Conservation (phyloP, 2,797 vertebrate genomes). For the Parotocinclus haroldoi region DNA sequence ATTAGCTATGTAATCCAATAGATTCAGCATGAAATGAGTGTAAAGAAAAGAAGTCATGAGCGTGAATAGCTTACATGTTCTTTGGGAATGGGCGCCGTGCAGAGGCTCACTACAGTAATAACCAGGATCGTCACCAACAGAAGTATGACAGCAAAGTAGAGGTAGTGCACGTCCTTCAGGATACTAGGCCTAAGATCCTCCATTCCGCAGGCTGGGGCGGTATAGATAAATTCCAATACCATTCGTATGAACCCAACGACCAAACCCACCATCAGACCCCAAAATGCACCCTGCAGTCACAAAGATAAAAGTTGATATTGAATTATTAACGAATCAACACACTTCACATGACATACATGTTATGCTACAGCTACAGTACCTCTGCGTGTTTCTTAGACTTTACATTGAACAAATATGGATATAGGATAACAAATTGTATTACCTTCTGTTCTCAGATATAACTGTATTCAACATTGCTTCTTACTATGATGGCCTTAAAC, state of each 20-base stretch:
- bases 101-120: slow-evolving; percentile 76
- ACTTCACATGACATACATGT: too few species aligned
- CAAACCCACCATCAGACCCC: slow-evolving; percentile 86
- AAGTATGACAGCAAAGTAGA: slow-evolving; percentile 92
- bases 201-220: slow-evolving; percentile 78
- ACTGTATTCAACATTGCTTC: too few species aligned
- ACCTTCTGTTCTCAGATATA: too few species aligned
- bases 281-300: slow-evolving; percentile 86
- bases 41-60: neutral
- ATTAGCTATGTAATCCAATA: too few species aligned
- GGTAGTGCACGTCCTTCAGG: slow-evolving; percentile 85
- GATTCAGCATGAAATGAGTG: neutral
- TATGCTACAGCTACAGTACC: too few species aligned
- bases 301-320: neutral
- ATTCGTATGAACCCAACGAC: slow-evolving; percentile 77
- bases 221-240: slow-evolving; percentile 83
- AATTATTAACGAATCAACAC: too few species aligned
- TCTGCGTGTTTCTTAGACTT: too few species aligned
- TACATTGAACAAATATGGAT: too few species aligned
- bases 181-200: slow-evolving; percentile 77
- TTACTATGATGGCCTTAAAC: too few species aligned
- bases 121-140: slow-evolving; percentile 69
- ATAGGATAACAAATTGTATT: too few species aligned
- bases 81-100: slow-evolving; percentile 76
- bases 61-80: slow-evolving; percentile 73